Base-by-base conservation (phyloP, 1,140 invertebrate species). In the Drosophila yakuba region DNA sequence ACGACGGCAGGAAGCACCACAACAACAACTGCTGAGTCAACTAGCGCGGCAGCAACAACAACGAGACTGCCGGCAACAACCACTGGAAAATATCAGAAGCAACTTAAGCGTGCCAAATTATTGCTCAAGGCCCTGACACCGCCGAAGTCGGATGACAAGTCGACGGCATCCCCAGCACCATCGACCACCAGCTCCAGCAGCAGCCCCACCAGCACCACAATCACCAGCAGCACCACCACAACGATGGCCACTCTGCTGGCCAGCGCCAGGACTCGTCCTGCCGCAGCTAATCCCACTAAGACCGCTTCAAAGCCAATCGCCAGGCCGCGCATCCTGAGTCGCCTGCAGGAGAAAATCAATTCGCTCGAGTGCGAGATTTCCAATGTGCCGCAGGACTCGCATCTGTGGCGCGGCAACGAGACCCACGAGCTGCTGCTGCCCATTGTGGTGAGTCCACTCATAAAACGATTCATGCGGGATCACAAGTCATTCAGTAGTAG, bases 331-430 rank as follows among this genome's bases (percentile, higher is more conserved):
- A 81, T 91, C 60, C 77, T 92, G 48, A 91, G 84, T 74, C 91
- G 93, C 47, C 80, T 94, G 47, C 94, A 94, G 89, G 94, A 95
- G 91, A 94, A 94, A 84, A 92, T 95, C 58, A 93, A 93, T 80
- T 93, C 94, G 14, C 91, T 95, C 61, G 94, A 94, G 78, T 95
- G 95, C 80, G 94, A 95, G 84, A 93, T 95, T 74, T 94, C 94
- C 43, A 92, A 93, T 48, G 84, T 95, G 68, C 94, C 94, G 39
- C 92, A 93, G 57, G 94, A 95, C 64, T 94, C 95, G 6, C 93
- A 94, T 60, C 90, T 95, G 59, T 95, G 95, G 95, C 93, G 94
- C 32, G 94, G 94, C 74, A 95, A 95, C 76, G 94, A 95, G 82
- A 95, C 95, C 12, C 94, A 95, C 69, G 95, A 95, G 77, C 93